These are phyloP conservation scores for Nothoprocta perdicaria DNA, from an alignment of 2,113 vertebrate species.

Conservation along the genomic window DNA sequence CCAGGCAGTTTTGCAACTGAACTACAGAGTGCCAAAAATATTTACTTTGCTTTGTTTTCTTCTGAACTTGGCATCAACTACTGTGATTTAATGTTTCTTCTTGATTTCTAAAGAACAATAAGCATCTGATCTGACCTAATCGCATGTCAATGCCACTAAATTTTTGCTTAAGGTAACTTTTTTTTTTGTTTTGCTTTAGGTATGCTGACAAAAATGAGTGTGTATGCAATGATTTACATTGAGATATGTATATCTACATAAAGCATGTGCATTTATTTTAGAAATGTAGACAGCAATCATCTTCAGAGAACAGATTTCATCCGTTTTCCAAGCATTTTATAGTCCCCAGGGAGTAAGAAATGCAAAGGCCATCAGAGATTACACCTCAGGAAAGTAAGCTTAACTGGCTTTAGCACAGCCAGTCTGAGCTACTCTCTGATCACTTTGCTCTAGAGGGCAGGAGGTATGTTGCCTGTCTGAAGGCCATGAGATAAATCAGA, in stretches of 20 bases:
- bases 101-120: background rate
- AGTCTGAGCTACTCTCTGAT: background rate
- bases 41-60: background rate
- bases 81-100: background rate
- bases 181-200: background rate
- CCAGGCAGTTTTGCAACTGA: background rate
- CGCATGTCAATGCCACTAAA: background rate
- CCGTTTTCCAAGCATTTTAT: background rate
- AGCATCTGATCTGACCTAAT: background rate
- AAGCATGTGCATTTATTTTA: background rate
- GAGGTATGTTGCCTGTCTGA: background rate
- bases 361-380: background rate
- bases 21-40: background rate
- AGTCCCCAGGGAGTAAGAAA: background rate
- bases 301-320: background rate
- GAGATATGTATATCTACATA: background rate
- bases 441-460: accelerated
- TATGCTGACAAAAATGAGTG: background rate
- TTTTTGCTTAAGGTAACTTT: background rate
- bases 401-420: background rate
- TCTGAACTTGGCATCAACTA: background rate
- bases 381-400: background rate
- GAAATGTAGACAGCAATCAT: background rate
- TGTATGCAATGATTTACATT: background rate
- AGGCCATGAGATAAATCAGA: background rate